Percentiles rank a stretch among this genome's conserved stretches.
These are phyloP conservation scores for Alouatta palliata DNA, from an alignment of 2,113 vertebrate species.

Conservation along the genomic window DNA sequence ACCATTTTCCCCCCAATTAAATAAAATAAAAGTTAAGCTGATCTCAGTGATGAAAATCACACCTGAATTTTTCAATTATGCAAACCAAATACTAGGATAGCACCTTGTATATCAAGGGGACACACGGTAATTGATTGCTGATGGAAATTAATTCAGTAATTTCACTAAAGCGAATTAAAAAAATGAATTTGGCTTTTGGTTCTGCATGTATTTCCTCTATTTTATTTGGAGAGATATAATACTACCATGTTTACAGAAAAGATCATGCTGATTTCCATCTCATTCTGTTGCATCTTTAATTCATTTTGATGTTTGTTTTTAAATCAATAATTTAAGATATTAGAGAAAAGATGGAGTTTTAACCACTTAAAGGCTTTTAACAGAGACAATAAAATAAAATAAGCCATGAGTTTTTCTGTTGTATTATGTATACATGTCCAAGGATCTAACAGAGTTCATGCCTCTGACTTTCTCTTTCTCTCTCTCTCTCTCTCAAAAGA, in stretches of 20 bases:
- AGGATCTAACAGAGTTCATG: background rate
- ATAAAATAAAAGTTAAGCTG: background rate
- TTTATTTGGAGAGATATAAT: background rate
- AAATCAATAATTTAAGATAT: background rate
- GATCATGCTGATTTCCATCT: background rate
- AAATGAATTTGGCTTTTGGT: background rate
- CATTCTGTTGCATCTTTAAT: background rate
- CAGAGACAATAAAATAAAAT: background rate
- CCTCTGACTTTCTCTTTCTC: background rate
- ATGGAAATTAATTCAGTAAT: background rate
- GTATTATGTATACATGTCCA: too few relatives aligned
- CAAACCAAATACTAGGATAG: background rate
- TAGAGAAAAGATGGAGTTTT: background rate
- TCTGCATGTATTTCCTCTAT: background rate
- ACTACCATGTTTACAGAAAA: background rate
- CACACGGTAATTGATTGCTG: background rate
- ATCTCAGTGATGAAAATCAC: background rate
- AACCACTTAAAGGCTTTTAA: background rate
- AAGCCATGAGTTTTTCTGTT: background rate
- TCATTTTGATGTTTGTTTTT: background rate
- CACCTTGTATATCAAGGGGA: background rate
- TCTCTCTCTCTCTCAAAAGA: background rate
- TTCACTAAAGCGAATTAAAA: background rate
- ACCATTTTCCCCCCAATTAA: background rate
- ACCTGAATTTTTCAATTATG: background rate